phyloP scores from a whole-genome alignment of 64 coral and sea anemone genomes.

The Dendrophyllia cribrosa region DNA sequence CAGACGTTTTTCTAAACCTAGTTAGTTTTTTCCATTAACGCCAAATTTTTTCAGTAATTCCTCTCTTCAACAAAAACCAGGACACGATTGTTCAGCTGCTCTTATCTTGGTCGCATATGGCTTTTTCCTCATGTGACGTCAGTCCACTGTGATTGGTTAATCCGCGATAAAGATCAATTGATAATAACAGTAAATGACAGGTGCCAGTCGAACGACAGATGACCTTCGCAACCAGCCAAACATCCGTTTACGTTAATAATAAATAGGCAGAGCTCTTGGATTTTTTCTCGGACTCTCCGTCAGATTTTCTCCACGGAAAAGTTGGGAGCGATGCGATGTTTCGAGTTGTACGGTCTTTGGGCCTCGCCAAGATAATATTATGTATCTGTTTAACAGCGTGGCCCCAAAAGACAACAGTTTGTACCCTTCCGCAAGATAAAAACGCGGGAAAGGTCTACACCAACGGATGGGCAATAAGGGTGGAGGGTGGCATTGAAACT shows the following conservation, averaged over 20 bases:
- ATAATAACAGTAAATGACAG: slow-evolving; percentile 67
- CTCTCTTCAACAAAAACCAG: neutral
- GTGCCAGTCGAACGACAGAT: slow-evolving; percentile 65
- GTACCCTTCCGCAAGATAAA: neutral
- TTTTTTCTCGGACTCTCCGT: slow-evolving; percentile 65
- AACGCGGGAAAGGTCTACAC: slow-evolving; percentile 82
- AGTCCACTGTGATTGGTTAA: slow-evolving; percentile 55
- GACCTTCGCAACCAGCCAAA: slow-evolving; percentile 72
- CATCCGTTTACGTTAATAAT: slow-evolving; percentile 79
- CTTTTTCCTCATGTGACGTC: slow-evolving; percentile 39
- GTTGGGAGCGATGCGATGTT: slow-evolving; percentile 92
- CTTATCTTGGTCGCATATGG: neutral
- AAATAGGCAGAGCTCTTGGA: slow-evolving; percentile 67
- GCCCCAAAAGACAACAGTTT: slow-evolving; percentile 4
- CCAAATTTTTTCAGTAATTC: neutral
- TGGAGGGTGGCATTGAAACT: slow-evolving; percentile 81
- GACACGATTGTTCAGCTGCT: neutral
- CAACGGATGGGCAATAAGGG: slow-evolving; percentile 96
- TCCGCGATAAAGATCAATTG: slow-evolving; percentile 64
- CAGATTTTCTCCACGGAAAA: slow-evolving; percentile 77
- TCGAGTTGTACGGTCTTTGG: slow-evolving; percentile 72
- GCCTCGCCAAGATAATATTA: slow-evolving; percentile 77
- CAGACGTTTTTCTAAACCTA: neutral
- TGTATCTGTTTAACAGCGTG: slow-evolving; percentile 47
- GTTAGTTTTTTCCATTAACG: neutral